phyloP scores from a whole-genome alignment of 2,797 vertebrate genomes.

The Sparidentex hasta region DNA sequence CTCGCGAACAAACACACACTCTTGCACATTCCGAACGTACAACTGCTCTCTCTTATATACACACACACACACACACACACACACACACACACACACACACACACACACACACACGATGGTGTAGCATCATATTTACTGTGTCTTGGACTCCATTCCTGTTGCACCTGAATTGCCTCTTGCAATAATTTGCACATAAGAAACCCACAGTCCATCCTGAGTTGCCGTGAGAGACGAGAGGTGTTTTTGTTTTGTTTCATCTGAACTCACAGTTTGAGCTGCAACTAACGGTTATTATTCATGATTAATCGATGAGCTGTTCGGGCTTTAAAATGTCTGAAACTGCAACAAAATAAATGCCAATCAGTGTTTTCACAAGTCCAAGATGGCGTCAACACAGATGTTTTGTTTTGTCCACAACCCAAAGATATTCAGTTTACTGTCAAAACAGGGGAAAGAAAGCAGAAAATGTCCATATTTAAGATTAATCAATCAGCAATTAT shows the following conservation, averaged over 20 bases:
- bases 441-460: too few relatives aligned
- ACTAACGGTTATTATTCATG: too few relatives aligned
- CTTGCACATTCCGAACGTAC: slow-evolving; percentile 47
- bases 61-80: slow-evolving; percentile 38
- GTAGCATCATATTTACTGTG: slow-evolving; percentile 71
- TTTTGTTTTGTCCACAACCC: too few relatives aligned
- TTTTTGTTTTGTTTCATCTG: slow-evolving; percentile 10
- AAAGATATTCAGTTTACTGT: too few relatives aligned
- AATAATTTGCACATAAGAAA: slow-evolving; percentile 84
- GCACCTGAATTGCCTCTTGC: slow-evolving; percentile 83
- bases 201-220: slow-evolving; percentile 57
- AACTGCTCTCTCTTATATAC: slow-evolving; percentile 6
- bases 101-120: slow-evolving; percentile 47
- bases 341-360: too few relatives aligned
- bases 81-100: slow-evolving; percentile 28
- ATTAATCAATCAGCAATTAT: too few relatives aligned
- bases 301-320: too few relatives aligned
- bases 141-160: slow-evolving; percentile 63
- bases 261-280: neutral
- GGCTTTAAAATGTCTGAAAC: too few relatives aligned
- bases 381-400: too few relatives aligned
- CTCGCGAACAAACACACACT: slow-evolving; percentile 43
- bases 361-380: too few relatives aligned
- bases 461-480: too few relatives aligned
- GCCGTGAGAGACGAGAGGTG: neutral